Conservation (phyloP, 2,113 vertebrate genomes). For the Raja brachyura region DNA sequence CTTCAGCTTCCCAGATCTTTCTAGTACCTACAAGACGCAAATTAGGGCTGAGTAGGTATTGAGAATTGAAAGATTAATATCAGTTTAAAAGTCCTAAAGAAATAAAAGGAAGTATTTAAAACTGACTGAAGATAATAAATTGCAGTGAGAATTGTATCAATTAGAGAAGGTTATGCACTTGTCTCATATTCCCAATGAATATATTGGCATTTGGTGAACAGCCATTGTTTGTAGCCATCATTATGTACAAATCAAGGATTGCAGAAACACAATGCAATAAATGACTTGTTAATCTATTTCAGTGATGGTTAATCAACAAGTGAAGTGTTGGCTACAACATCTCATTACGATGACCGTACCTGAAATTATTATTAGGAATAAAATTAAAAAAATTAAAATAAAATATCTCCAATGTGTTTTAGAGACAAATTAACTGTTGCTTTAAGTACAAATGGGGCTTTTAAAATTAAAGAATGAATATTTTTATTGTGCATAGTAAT, state of each 20-base stretch:
- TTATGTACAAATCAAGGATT: neutral
- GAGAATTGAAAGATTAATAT: neutral
- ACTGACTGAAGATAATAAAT: neutral
- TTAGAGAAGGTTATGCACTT: neutral
- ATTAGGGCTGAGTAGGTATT: neutral
- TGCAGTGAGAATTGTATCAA: neutral
- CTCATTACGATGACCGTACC: neutral
- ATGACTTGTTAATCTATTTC: neutral
- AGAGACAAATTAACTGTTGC: no score
- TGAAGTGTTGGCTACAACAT: neutral
- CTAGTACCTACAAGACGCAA: no score
- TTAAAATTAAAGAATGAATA: no score
- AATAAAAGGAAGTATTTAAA: neutral
- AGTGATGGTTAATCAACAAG: neutral
- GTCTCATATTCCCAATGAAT: neutral
- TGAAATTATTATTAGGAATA: slow-evolving; percentile 2
- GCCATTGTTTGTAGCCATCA: neutral
- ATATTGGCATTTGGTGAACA: neutral
- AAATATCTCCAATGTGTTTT: no score
- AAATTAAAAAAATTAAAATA: neutral
- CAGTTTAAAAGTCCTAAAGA: neutral
- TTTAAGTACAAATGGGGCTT: slow-evolving; percentile 3
- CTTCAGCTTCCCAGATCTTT: no score
- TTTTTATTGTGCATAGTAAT: neutral
- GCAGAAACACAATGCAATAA: neutral